Conservation (phyloP, 2,113 vertebrate genomes). For the Rostratula benghalensis region DNA sequence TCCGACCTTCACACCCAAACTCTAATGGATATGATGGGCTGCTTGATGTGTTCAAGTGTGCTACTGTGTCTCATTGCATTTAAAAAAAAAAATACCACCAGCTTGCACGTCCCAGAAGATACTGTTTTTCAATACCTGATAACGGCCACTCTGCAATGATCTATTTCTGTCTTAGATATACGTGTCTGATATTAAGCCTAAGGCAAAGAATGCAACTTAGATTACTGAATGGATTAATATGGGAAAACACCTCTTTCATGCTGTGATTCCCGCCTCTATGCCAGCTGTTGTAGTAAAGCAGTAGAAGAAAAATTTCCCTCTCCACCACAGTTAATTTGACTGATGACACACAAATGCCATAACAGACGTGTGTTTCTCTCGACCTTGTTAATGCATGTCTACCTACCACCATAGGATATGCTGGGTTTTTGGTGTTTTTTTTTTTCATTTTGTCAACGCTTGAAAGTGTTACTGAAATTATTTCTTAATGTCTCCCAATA, state of each 20-base stretch:
- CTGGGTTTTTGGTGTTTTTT: not conserved
- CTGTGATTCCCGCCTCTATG: not conserved
- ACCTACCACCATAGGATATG: not conserved
- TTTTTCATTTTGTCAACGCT: not conserved
- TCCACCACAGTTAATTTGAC: not conserved
- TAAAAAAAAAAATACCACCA: not conserved
- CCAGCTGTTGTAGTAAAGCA: not conserved
- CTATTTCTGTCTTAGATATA: not conserved
- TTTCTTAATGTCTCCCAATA: not conserved
- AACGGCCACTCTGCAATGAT: not conserved
- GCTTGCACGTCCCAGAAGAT: not conserved
- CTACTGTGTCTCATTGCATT: not conserved
- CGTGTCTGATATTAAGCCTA: not conserved
- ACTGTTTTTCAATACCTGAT: not conserved
- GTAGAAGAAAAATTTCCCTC: not conserved
- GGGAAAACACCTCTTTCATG: not conserved
- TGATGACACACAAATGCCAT: not conserved
- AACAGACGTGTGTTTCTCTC: accelerated
- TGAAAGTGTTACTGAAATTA: not conserved
- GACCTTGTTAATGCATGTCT: not conserved
- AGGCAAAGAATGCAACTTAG: not conserved
- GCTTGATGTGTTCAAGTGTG: not conserved
- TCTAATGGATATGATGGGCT: constrained; percentile 23
- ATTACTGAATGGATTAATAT: not conserved
- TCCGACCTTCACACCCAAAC: constrained; percentile 73